These are phyloP conservation scores for Montipora efflorescens DNA, from an alignment of 64 coral and sea anemone genomes.

Conservation along the genomic window DNA sequence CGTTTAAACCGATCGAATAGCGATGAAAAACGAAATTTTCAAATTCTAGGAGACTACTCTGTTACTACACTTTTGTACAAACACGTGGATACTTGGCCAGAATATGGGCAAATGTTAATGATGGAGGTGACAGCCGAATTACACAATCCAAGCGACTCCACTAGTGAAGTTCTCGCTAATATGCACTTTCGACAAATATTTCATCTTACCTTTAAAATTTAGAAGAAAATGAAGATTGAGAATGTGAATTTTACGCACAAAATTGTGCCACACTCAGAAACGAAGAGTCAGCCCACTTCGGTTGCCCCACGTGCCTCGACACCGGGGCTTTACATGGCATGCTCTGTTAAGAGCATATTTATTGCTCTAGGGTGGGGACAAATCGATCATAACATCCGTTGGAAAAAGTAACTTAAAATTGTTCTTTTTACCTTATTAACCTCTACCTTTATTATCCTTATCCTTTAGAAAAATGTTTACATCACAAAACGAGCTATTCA, in stretches of 20 bases:
- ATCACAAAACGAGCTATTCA: not conserved
- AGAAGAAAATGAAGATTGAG: not conserved
- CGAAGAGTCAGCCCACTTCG: not conserved
- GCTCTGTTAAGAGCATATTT: conserved; percentile 19
- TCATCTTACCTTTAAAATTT: not conserved
- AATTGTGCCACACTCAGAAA: conserved; percentile 32
- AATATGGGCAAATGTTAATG: too few relatives aligned
- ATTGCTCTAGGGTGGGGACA: not conserved
- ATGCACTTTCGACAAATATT: not conserved
- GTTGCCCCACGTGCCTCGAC: conserved; percentile 20
- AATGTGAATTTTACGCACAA: not conserved
- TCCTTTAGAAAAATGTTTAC: not conserved
- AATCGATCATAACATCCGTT: not conserved
- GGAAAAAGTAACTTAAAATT: not conserved
- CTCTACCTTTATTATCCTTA: not conserved
- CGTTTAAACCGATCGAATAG: not conserved
- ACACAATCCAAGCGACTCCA: too few relatives aligned
- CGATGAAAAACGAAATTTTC: not conserved
- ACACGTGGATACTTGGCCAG: not conserved
- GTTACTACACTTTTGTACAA: not conserved
- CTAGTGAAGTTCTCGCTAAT: not conserved
- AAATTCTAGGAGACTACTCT: not conserved
- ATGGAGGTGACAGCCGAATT: too few relatives aligned
- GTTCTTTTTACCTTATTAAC: not conserved
- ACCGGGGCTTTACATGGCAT: not conserved